Percentiles rank a stretch among this genome's conserved stretches.
These are phyloP conservation scores for Nyctereutes procyonoides DNA, from an alignment of 2,113 vertebrate species.

Conservation along the genomic window DNA sequence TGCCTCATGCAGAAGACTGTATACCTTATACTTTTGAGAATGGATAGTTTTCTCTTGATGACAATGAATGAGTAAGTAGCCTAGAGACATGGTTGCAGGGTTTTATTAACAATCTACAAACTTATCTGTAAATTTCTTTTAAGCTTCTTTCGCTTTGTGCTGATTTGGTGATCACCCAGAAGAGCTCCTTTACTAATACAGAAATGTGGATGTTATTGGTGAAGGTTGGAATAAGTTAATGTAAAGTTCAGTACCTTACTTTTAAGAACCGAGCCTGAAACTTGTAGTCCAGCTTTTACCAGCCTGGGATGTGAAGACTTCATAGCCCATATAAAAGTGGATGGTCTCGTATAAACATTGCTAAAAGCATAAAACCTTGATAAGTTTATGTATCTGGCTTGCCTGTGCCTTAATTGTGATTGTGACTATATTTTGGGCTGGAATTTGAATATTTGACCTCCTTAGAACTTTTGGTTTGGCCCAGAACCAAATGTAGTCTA, in stretches of 20 bases:
- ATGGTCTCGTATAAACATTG: background rate
- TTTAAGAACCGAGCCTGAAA: background rate
- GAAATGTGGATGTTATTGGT: background rate
- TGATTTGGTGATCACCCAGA: background rate
- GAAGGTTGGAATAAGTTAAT: background rate
- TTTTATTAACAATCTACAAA: background rate
- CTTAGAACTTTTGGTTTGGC: background rate
- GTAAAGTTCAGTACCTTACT: background rate
- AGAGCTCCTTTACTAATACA: background rate
- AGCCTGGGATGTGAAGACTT: background rate
- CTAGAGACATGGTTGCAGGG: too few relatives aligned
- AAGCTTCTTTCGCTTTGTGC: background rate
- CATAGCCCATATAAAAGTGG: background rate
- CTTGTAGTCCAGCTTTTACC: background rate
- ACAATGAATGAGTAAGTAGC: background rate
- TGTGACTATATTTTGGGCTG: background rate
- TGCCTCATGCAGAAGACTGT: background rate
- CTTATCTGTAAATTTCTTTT: background rate
- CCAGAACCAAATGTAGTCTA: background rate
- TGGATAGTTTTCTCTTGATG: background rate
- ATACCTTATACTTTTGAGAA: background rate
- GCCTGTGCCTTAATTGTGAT: background rate
- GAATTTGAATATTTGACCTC: constrained; percentile 24
- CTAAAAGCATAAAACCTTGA: background rate
- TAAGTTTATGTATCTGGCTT: background rate